phyloP scores from a whole-genome alignment of 2,888 invertebrate genomes.

The Mythimna ferrago region DNA sequence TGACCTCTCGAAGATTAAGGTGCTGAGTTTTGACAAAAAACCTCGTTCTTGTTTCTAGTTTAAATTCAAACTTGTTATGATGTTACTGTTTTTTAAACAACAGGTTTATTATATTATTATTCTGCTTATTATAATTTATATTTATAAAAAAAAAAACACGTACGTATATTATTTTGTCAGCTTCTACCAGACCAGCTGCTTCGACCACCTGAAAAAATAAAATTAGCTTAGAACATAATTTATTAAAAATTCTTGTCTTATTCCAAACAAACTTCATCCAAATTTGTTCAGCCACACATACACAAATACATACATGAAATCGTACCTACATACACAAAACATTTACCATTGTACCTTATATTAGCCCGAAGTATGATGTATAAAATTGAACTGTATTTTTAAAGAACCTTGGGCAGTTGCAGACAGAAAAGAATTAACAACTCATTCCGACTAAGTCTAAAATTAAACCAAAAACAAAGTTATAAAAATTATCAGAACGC shows the following conservation, averaged over 20 bases:
- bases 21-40: slow-evolving; percentile 1
- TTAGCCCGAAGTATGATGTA: too few species aligned
- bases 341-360: too few species aligned
- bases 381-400: not conserved
- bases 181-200: too few species aligned
- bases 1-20: slow-evolving; percentile 26
- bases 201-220: too few species aligned
- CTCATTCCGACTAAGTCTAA: not conserved
- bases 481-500: slow-evolving; percentile 5
- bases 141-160: not conserved
- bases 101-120: slow-evolving; percentile 1
- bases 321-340: too few species aligned
- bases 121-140: too few species aligned
- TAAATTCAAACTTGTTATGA: not conserved
- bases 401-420: not conserved
- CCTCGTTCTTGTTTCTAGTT: not conserved
- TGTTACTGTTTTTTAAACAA: not conserved
- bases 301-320: too few species aligned
- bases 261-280: too few species aligned
- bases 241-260: too few species aligned
- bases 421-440: slow-evolving; percentile 24
- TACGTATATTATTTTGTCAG: not conserved
- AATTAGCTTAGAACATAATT: too few species aligned
- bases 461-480: slow-evolving; percentile 22
- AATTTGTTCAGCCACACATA: too few species aligned